Conservation (phyloP, 2,888 invertebrate genomes). For the Calameuta idolon region DNA sequence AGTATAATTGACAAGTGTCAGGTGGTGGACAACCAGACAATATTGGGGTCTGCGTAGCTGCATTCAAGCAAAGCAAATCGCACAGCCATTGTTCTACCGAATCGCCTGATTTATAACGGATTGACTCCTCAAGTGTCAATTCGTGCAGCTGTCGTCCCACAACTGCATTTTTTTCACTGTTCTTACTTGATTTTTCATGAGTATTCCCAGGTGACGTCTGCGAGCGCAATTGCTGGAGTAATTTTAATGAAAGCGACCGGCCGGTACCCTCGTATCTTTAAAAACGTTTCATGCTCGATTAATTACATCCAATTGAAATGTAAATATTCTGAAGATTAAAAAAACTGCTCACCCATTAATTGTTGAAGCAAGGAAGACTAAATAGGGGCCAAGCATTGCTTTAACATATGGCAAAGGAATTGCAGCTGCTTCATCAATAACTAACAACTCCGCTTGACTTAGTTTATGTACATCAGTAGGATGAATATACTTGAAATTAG, state of each 20-base stretch:
- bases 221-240: slow-evolving; percentile 87
- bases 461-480: slow-evolving; percentile 91
- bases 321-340: background rate
- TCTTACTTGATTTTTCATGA: slow-evolving; percentile 67
- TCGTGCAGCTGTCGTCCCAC: slow-evolving; percentile 70
- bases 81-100: slow-evolving; percentile 93
- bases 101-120: slow-evolving; percentile 87
- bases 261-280: slow-evolving; percentile 95
- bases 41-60: slow-evolving; percentile 76
- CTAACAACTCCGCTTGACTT: slow-evolving; percentile 92
- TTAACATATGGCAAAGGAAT: slow-evolving; percentile 95
- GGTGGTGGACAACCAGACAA: slow-evolving; percentile 90
- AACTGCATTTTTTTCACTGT: slow-evolving; percentile 64
- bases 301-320: background rate
- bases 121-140: slow-evolving; percentile 90
- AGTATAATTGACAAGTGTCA: slow-evolving; percentile 87
- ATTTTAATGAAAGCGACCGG: slow-evolving; percentile 92
- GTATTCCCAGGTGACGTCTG: slow-evolving; percentile 72
- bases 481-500: slow-evolving; percentile 84
- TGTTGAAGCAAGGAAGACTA: slow-evolving; percentile 96
- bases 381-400: slow-evolving; percentile 88
- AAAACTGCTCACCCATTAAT: slow-evolving; percentile 80
- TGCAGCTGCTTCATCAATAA: slow-evolving; percentile 99
- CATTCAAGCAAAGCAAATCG: slow-evolving; percentile 90
- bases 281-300: slow-evolving; percentile 9